Conservation (phyloP, 2,113 vertebrate genomes). For the Climacteris rufus region DNA sequence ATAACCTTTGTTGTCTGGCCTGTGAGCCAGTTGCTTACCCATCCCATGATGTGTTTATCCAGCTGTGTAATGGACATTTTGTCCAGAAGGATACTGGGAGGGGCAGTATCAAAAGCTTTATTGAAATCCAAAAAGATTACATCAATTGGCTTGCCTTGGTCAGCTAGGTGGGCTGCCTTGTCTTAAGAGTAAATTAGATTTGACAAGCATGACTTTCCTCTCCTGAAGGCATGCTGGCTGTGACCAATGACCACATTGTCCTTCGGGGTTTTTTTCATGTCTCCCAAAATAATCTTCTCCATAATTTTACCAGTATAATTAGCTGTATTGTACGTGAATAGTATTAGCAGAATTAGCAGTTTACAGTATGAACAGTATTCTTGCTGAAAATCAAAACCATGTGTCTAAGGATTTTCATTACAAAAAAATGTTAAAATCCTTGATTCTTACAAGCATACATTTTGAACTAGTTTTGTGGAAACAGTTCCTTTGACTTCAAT, state of each 20-base stretch:
- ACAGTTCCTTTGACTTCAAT: background rate
- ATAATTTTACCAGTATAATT: background rate
- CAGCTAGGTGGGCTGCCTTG: accelerated
- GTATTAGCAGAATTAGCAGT: background rate
- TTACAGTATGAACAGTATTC: background rate
- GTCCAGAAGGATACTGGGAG: background rate
- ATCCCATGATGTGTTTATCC: background rate
- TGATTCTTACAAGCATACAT: background rate
- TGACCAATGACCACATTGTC: background rate
- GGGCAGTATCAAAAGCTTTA: background rate
- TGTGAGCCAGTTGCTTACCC: accelerated
- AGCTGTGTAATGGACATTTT: background rate
- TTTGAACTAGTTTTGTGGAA: background rate
- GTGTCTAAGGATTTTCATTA: background rate
- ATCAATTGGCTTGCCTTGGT: background rate
- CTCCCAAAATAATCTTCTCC: no score
- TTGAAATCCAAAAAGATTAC: background rate
- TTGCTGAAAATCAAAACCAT: background rate
- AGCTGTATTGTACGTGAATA: background rate
- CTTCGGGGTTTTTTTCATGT: background rate
- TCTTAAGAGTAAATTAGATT: background rate
- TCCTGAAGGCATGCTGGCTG: background rate
- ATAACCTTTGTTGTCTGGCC: background rate
- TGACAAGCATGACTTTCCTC: background rate
- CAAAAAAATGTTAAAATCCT: background rate